These are phyloP conservation scores for Thamnophis elegans DNA, from an alignment of 2,797 vertebrate genomes.

Conservation along the genomic window DNA sequence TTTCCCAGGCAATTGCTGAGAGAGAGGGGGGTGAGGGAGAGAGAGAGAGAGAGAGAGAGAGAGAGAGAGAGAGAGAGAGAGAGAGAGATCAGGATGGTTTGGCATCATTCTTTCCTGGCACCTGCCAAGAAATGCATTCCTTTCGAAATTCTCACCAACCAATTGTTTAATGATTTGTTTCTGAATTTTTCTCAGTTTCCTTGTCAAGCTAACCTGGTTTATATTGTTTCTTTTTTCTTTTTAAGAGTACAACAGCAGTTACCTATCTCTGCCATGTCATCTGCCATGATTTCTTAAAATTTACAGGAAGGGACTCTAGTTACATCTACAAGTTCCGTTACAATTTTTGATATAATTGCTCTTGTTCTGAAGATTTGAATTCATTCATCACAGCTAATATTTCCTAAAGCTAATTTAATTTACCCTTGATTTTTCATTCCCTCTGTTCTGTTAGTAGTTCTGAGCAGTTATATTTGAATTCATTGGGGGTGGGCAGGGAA, in stretches of 20 bases:
- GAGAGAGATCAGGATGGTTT: background rate
- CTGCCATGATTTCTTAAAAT: background rate
- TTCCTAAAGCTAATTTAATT: background rate
- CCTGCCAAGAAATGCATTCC: background rate
- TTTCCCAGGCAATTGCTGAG: background rate
- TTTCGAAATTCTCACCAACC: background rate
- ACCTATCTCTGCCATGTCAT: background rate
- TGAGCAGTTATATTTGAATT: background rate
- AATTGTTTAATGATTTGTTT: background rate
- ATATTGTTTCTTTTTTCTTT: background rate
- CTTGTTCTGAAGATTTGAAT: background rate
- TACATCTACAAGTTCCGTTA: background rate
- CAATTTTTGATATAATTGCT: background rate
- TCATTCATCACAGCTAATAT: background rate
- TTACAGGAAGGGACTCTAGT: background rate
- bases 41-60: too few relatives aligned
- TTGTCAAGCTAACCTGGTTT: background rate
- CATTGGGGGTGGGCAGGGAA: accelerated
- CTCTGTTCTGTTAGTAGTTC: background rate
- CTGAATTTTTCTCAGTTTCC: background rate
- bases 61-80: background rate
- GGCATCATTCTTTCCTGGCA: background rate
- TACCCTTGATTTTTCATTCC: background rate
- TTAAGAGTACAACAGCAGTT: background rate
- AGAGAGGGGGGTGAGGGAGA: too few relatives aligned